Evolutionary conservation across 2,113 vertebrate species (phyloP), one percentile per base, ranked within the genome.

Genomic region (Jaculus jaculus): DNA sequence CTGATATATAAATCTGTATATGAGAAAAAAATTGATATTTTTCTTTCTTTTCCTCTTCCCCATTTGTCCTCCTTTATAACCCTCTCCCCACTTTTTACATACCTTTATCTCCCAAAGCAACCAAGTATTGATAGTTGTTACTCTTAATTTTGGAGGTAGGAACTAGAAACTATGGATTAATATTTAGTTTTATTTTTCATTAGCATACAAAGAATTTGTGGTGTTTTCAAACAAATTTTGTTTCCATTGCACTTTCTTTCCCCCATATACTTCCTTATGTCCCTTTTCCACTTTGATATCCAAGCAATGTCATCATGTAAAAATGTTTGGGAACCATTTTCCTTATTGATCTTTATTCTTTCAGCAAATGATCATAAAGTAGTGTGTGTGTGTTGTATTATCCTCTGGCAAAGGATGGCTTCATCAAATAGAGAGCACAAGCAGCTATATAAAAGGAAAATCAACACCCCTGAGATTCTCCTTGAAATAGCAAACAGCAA

Each of bases 401-500:
- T 88, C n/a, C 24, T 90, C 58, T 80, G 21, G 68, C 20, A 90
- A 26, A 15, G 94, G 30, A 23, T 87, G 13, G 28, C 20, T 39
- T 89, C 42, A 89, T 11, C 13, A 93, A 95, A 92, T 37, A 63
- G 68, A 68, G 16, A 8, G 5, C 17, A 61, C 4, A 82, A 51
- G 5, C 15, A 89, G 54, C 42, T n/a, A 74, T 54, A 91, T 15
- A 89, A 77, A 1, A 91, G 7, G 15, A 75, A 89, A 95, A 69
- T 68, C 81, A 91, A 91, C 66, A 95, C 18, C 79, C 32, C 32
- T 89, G 34, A 91, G 60, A 24, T 79, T 85, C 17, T 13, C 61
- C 42, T 54, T 91, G 77, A 72, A 83, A 60, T 5, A 89, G 23
- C 26, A 93, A 88, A 94, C 15, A 94, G 34, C 80, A 93, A 93